Conservation (phyloP, 1,140 invertebrate species). For the Zaprionus vittiger region DNA sequence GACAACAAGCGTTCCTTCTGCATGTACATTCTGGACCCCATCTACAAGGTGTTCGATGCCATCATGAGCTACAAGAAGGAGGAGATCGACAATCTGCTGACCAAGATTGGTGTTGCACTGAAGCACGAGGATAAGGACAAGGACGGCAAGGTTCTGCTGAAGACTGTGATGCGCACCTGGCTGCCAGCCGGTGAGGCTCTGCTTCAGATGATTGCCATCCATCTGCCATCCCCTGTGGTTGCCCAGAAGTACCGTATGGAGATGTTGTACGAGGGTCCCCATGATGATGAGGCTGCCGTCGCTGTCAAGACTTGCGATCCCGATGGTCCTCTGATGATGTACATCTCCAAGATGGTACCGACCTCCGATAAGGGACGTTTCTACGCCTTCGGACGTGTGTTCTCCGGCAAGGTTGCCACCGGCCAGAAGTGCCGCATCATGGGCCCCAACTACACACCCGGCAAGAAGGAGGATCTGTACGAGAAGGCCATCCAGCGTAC, state of each 20-base stretch:
- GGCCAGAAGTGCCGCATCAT: slow-evolving; percentile 98
- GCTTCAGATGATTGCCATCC: slow-evolving; percentile 99
- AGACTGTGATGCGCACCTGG: slow-evolving; percentile 99
- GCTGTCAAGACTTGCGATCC: slow-evolving; percentile 97
- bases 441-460: slow-evolving; percentile 98
- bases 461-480: slow-evolving; percentile 99
- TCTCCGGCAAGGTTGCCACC: slow-evolving; percentile 97
- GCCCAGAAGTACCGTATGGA: slow-evolving; percentile 99
- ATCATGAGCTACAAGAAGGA: slow-evolving; percentile 99
- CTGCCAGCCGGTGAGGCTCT: slow-evolving; percentile 99
- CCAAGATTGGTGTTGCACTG: slow-evolving; percentile 96
- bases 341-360: slow-evolving; percentile 99
- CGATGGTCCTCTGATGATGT: slow-evolving; percentile 99
- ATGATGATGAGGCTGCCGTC: slow-evolving; percentile 97
- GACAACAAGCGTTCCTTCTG: slow-evolving; percentile 98
- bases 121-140: slow-evolving; percentile 98
- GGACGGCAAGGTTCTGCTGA: slow-evolving; percentile 95
- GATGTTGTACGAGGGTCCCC: slow-evolving; percentile 99
- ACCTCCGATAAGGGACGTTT: slow-evolving; percentile 99
- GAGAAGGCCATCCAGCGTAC: slow-evolving; percentile 99
- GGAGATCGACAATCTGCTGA: slow-evolving; percentile 93
- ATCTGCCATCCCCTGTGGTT: slow-evolving; percentile 98
- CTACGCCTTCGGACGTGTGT: slow-evolving; percentile 99
- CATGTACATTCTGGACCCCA: slow-evolving; percentile 99
- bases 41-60: slow-evolving; percentile 99